Evolutionary conservation across 2,113 vertebrate genomes (phyloP), one percentile per base, ranked within the genome.

Genomic region (Corynorhinus townsendii): DNA sequence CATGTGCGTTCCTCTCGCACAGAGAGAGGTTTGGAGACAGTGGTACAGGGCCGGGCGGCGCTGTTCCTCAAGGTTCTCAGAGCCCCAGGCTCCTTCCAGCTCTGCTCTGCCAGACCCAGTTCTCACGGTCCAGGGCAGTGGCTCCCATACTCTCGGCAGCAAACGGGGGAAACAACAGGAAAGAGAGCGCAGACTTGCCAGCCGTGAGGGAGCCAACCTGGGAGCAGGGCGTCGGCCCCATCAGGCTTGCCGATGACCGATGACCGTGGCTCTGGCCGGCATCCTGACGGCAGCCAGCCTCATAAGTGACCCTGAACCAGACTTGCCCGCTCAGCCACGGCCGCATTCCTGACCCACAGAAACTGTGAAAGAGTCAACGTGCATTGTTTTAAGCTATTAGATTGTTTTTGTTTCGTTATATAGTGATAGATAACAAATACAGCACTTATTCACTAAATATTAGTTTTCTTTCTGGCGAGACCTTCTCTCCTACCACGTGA

Each of bases 21-120:
- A 20, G n/a, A 38, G 47, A 9, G 26, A 24, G 20, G 24, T 24
- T 33, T 59, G 24, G 66, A 47, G 49, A 24, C 8, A 2, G n/a
- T 0, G 15, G n/a, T 19, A 7, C 24, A n/a, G 22, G 17, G 45
- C 45, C 7, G 56, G 20, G 11, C 11, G 20, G 49, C 0, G 15
- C 20, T 62, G n/a, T 30, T 73, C 22, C 80, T 28, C 20, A 9
- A 12, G 14, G 11, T 40, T 79, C 85, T 45, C 68, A 9, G 49
- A 77, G 83, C 5, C 20, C 77, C 66, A 30, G 75, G 4, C 22
- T 66, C 77, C 76, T 87, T 43, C 20, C 30, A 22, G 24, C 49
- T 64, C 62, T 3, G 12, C 26, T 26, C 69, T 40, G 43, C 69
- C 28, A 3, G 28, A 52, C 19, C 64, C 52, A 26, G 1, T 59